Base-by-base conservation (phyloP, 2,797 vertebrate genomes). In the Xerus rutilus region DNA sequence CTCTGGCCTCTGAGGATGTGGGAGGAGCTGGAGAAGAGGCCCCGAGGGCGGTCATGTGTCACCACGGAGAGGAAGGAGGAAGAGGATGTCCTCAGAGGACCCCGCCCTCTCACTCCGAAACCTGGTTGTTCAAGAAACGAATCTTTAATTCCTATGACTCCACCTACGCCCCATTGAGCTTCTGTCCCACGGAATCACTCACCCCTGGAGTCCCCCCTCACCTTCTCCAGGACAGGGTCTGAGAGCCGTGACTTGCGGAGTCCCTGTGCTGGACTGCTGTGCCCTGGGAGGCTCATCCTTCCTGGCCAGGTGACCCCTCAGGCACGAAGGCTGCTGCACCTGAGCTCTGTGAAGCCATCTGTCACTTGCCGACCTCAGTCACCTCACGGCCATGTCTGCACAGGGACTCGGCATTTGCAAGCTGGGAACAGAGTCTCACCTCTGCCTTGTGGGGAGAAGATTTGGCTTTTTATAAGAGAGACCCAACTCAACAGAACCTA, bases 231-330 rank as follows among this genome's bases (percentile, higher is more conserved):
- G 70, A 39, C 3, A 7, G 25, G 2, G 0, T 17, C 47, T 70
- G 3, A 32, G 28, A n/a, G 15, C 21, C 0, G 0, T 1, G 11
- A 25, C n/a, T 67, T 47, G 14, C 3, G 2, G 0, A 0, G 6
- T 20, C 43, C 30, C 12, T 5, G 57, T 32, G 49, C 65, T 54
- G 11, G 21, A 32, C 25, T n/a, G 8, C n/a, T 14, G 49, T 13
- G 15, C 30, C 0, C 4, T 0, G 10, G 28, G 1, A 18, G 54
- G 10, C 35, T 6, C 13, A 15, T 30, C 17, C 35, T 25, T 21
- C n/a, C 18, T 3, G 3, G 28, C n/a, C 35, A 17, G 49, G 30
- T 32, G 32, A 62, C 62, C 91, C 79, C 21, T 52, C 47, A 30
- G 47, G 47, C 30, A 7, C 6, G 17, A 15, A 23, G 49, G 11